Percentiles rank a stretch among this genome's conserved stretches.
Evolutionary conservation across 2,797 vertebrate genomes (phyloP).

Genomic region (Champsocephalus esox): DNA sequence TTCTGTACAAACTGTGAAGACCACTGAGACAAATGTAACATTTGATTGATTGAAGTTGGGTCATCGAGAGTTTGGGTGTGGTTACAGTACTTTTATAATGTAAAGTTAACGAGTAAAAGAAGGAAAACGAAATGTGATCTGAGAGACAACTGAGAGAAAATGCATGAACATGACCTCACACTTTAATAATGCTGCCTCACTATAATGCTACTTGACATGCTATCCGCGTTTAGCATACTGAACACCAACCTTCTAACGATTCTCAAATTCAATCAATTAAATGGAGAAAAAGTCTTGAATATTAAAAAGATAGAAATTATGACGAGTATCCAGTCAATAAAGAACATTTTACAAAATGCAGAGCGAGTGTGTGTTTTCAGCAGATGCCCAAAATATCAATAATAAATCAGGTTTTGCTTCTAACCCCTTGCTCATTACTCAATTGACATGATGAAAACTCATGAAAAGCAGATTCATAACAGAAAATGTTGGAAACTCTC

Average conservation of each 20-base stretch:
- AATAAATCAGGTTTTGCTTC: slow-evolving; percentile 60
- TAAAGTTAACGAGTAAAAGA: background rate
- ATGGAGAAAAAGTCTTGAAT: background rate
- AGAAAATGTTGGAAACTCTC: slow-evolving; percentile 28
- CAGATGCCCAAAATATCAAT: slow-evolving; percentile 51
- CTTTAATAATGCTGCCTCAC: background rate
- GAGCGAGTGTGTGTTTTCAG: slow-evolving; percentile 18
- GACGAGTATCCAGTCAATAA: background rate
- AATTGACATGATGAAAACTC: slow-evolving; percentile 50
- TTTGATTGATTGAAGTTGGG: slow-evolving; percentile 10
- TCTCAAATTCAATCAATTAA: background rate
- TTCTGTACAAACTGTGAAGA: too few relatives aligned
- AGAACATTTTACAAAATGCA: slow-evolving; percentile 9
- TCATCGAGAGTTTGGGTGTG: slow-evolving; percentile 4
- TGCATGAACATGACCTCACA: background rate
- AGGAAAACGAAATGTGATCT: too few relatives aligned
- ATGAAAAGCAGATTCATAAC: slow-evolving; percentile 30
- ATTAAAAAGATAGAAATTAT: background rate
- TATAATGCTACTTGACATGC: background rate
- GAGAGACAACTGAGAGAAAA: background rate
- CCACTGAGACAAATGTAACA: too few relatives aligned
- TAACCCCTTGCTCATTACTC: slow-evolving; percentile 24
- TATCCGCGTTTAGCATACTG: background rate
- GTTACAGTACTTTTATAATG: background rate
- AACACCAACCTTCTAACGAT: background rate